phyloP scores from a whole-genome alignment of 2,888 invertebrate genomes.

The Agonum fuliginosum region DNA sequence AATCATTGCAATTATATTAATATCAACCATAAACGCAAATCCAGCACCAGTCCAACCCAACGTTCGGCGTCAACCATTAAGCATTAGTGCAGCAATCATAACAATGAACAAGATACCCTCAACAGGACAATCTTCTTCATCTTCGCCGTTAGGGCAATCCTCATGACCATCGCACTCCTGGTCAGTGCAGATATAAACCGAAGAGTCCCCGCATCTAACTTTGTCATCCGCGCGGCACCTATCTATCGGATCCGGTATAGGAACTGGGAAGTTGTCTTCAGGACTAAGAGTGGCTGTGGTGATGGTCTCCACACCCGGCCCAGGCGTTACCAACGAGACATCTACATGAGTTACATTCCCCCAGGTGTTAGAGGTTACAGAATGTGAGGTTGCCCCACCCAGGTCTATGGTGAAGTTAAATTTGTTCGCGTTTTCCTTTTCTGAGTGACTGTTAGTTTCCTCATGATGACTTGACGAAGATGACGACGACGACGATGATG shows the following conservation, averaged over 20 bases:
- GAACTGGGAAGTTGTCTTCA: conserved; percentile 36
- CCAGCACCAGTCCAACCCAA: background rate
- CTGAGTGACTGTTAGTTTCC: conserved; percentile 48
- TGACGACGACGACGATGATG: background rate
- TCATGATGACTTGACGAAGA: conserved; percentile 32
- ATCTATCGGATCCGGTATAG: conserved; percentile 61
- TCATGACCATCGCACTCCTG: conserved; percentile 78
- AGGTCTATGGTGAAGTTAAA: conserved; percentile 54
- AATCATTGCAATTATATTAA: too few relatives aligned
- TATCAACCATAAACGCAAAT: too few relatives aligned
- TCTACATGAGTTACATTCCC: conserved; percentile 40
- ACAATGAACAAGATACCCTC: conserved; percentile 47
- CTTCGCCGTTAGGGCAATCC: conserved; percentile 82
- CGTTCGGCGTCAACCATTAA: background rate
- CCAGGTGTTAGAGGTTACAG: conserved; percentile 24
- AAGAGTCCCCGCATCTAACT: conserved; percentile 74
- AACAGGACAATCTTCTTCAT: conserved; percentile 78
- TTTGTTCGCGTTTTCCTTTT: conserved; percentile 37
- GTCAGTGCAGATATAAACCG: conserved; percentile 75
- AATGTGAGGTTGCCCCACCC: conserved; percentile 3
- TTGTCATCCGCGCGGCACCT: conserved; percentile 75
- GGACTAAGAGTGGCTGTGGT: conserved; percentile 39
- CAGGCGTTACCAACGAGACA: conserved; percentile 35
- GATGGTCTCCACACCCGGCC: conserved; percentile 6
- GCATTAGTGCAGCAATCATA: conserved; percentile 47